Evolutionary conservation across 2,797 vertebrate species (phyloP).

Genomic region (Crenuchus spilurus): DNA sequence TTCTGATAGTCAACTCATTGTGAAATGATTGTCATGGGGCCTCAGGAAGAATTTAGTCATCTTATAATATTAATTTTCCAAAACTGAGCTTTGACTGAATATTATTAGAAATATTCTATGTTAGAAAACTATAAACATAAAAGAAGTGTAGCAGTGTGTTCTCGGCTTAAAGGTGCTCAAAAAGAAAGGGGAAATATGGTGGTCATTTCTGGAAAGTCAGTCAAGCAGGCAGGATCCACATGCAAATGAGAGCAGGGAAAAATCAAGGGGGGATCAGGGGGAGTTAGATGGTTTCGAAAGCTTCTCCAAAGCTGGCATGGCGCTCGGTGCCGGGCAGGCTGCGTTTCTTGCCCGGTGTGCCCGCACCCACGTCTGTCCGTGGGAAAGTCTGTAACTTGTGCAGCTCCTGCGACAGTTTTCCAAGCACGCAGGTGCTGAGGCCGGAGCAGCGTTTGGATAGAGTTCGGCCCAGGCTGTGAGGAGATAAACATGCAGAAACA

Average conservation of each 20-base stretch:
- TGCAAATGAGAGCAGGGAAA: constrained; percentile 68
- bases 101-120: too few relatives aligned
- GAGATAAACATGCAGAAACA: constrained; percentile 81
- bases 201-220: constrained; percentile 59
- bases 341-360: constrained; percentile 90
- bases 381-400: constrained; percentile 91
- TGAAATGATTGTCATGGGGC: constrained; percentile 13
- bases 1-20: constrained; percentile 56
- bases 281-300: constrained; percentile 77
- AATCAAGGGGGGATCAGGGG: neutral
- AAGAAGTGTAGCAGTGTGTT: constrained; percentile 55
- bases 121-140: neutral
- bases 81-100: too few relatives aligned
- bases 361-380: constrained; percentile 88
- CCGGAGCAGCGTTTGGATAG: constrained; percentile 91
- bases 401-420: constrained; percentile 88
- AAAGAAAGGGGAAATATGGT: constrained; percentile 60
- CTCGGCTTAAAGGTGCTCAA: constrained; percentile 65
- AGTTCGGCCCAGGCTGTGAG: constrained; percentile 86
- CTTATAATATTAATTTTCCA: too few relatives aligned
- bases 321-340: constrained; percentile 78
- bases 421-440: constrained; percentile 91
- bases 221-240: constrained; percentile 78
- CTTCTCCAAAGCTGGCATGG: constrained; percentile 81
- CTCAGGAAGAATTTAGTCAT: too few relatives aligned